A percentile compares a stretch with the other conserved stretches of the same genome.
Evolutionary conservation across 1,140 invertebrate genomes (phyloP).

Genomic region (Drosophila bipectinata): DNA sequence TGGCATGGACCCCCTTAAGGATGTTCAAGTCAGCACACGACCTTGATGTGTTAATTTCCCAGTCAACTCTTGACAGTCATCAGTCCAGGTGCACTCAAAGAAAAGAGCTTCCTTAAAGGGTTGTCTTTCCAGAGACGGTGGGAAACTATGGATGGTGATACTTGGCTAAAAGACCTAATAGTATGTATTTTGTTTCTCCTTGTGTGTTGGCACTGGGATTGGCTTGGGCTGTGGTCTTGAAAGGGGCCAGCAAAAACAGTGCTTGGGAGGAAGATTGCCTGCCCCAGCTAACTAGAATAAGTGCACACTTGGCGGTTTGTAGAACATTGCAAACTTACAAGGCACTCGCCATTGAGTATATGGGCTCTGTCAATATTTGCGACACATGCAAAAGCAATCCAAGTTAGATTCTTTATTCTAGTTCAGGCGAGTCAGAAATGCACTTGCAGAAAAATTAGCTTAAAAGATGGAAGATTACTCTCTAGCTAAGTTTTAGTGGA

Average conservation of each 20-base stretch:
- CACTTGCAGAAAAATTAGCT: constrained; percentile 5
- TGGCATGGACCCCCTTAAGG: constrained; percentile 29
- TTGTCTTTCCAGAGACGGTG: background rate
- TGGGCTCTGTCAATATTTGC: constrained; percentile 74
- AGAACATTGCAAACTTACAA: constrained; percentile 55
- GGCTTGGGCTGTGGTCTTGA: constrained; percentile 63
- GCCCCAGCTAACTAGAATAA: constrained; percentile 58
- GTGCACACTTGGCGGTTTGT: constrained; percentile 59
- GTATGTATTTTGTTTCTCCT: background rate
- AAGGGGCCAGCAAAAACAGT: constrained; percentile 16
- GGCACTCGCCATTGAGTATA: constrained; percentile 52
- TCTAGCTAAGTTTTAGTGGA: no score
- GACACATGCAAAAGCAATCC: constrained; percentile 67
- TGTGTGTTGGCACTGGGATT: constrained; percentile 4
- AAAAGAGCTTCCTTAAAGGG: constrained; percentile 13
- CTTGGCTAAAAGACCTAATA: no score
- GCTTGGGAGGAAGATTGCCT: constrained; percentile 25
- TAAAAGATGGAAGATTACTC: background rate
- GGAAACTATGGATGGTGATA: background rate
- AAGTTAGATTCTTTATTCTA: constrained; percentile 55
- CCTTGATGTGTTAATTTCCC: constrained; percentile 82
- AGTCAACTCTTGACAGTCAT: constrained; percentile 24
- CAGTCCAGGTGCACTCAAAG: constrained; percentile 38
- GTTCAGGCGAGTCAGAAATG: constrained; percentile 23
- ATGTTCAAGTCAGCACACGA: constrained; percentile 55